Percentiles rank a stretch among this genome's conserved stretches.
These are phyloP conservation scores for Micromussa lordhowensis DNA, from an alignment of 92 coral and sea anemone species.

Conservation along the genomic window DNA sequence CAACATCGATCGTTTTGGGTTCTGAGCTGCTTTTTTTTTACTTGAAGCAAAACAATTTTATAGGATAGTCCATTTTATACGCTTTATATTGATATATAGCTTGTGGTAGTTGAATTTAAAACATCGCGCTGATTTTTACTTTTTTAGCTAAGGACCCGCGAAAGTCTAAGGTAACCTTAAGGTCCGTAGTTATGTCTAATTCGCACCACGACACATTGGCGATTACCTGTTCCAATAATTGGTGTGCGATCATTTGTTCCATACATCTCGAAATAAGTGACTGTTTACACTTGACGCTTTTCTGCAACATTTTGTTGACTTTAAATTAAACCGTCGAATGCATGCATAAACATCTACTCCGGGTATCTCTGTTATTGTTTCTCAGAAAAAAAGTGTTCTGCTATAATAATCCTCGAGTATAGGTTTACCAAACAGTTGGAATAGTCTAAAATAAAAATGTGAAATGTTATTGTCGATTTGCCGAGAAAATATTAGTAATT, in stretches of 20 bases:
- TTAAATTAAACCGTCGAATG: background rate
- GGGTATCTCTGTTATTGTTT: background rate
- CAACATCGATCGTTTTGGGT: too few relatives aligned
- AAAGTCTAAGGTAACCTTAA: too few relatives aligned
- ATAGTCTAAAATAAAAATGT: background rate
- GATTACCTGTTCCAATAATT: background rate
- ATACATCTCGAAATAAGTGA: background rate
- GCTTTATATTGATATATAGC: too few relatives aligned
- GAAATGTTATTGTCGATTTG: too few relatives aligned
- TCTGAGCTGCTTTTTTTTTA: too few relatives aligned
- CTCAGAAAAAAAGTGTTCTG: background rate
- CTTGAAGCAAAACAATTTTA: too few relatives aligned
- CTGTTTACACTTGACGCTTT: background rate
- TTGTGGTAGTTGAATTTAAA: too few relatives aligned
- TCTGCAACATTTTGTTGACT: constrained; percentile 4
- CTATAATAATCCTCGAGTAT: too few relatives aligned
- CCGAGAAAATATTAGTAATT: background rate
- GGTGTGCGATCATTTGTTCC: background rate
- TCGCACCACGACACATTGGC: background rate
- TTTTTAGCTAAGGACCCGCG: too few relatives aligned
- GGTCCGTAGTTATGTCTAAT: background rate
- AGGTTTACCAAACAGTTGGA: background rate
- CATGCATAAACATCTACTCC: background rate
- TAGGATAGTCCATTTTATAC: too few relatives aligned
- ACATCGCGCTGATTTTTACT: too few relatives aligned